Conservation (phyloP, 2,888 invertebrate genomes). For the Carcina quercana region DNA sequence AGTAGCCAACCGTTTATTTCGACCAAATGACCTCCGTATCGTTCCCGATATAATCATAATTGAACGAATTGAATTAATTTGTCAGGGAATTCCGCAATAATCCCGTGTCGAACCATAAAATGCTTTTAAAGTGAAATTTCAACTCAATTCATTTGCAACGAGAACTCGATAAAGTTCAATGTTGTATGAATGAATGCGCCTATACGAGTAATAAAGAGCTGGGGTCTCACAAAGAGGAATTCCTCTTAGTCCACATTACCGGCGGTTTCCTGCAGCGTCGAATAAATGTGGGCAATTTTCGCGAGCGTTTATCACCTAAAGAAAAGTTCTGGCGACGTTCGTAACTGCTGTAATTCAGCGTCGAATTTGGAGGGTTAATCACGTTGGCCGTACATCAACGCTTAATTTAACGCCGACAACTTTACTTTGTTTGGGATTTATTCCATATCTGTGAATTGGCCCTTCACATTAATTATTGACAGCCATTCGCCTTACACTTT, state of each 20-base stretch:
- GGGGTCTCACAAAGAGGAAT: conserved; percentile 37
- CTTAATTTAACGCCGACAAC: conserved; percentile 53
- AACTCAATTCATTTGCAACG: conserved; percentile 42
- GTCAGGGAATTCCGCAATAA: conserved; percentile 36
- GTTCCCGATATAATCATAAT: conserved; percentile 36
- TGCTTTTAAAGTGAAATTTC: conserved; percentile 39
- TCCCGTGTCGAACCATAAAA: conserved; percentile 41
- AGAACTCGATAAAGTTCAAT: conserved; percentile 39
- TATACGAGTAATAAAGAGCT: conserved; percentile 22
- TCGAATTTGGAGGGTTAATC: conserved; percentile 61
- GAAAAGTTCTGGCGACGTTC: conserved; percentile 65
- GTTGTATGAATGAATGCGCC: conserved; percentile 40
- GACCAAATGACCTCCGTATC: conserved; percentile 28
- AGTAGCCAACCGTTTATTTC: conserved; percentile 15
- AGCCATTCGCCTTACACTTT: no score
- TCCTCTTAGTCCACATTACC: conserved; percentile 48
- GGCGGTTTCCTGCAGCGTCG: conserved; percentile 48
- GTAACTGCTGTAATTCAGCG: conserved; percentile 58
- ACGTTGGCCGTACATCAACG: conserved; percentile 51
- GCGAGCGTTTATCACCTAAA: conserved; percentile 68
- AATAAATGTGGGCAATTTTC: conserved; percentile 68
- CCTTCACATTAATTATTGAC: no score
- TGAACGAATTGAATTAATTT: conserved; percentile 41
- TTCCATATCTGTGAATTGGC: conserved; percentile 6
- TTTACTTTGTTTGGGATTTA: conserved; percentile 48